These are phyloP conservation scores for Alosa alosa DNA, from an alignment of 2,113 vertebrate genomes.

Conservation along the genomic window DNA sequence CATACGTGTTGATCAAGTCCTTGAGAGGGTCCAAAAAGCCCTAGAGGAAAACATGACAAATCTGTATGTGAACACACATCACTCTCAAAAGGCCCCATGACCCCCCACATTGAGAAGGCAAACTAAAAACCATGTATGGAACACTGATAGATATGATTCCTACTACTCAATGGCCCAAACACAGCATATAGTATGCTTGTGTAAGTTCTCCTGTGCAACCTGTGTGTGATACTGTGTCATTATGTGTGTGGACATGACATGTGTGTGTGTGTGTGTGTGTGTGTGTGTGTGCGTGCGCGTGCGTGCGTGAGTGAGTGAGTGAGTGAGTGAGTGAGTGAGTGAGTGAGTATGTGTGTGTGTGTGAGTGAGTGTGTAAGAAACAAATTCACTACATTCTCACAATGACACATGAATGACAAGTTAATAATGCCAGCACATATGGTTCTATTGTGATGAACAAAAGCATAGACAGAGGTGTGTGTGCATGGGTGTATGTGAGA, in stretches of 20 bases:
- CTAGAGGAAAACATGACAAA: background rate
- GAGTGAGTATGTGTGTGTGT: background rate
- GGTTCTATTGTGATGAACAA: conserved; percentile 7
- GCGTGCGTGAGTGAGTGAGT: background rate
- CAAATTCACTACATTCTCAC: background rate
- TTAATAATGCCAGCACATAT: background rate
- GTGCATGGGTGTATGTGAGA: background rate
- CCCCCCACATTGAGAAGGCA: background rate
- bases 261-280: background rate
- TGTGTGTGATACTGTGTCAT: no score
- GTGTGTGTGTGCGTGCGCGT: background rate
- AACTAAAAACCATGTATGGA: background rate
- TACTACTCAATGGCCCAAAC: no score
- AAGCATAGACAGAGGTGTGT: background rate
- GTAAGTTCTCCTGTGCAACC: no score
- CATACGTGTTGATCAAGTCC: background rate
- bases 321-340: background rate
- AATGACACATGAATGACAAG: conserved; percentile 23
- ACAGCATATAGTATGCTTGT: background rate
- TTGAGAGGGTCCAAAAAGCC: background rate
- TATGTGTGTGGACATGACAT: no score
- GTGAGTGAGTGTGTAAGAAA: background rate
- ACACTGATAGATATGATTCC: no score
- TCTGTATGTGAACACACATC: background rate
- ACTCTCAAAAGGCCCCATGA: background rate